These are phyloP conservation scores for Drosophila koepferae DNA, from an alignment of 2,888 invertebrate species.

Conservation along the genomic window DNA sequence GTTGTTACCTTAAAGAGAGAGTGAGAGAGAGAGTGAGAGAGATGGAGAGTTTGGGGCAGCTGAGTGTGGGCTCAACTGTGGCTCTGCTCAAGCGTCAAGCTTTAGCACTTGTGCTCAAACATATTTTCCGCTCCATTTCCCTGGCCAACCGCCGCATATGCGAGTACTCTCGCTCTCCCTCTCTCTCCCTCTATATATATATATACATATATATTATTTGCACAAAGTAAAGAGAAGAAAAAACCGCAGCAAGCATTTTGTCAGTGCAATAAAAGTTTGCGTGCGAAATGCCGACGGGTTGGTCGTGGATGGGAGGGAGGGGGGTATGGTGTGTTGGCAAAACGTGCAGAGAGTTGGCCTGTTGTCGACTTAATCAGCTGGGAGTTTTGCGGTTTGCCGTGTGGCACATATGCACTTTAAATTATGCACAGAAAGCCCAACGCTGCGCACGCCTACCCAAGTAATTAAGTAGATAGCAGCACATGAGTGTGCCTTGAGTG, in stretches of 20 bases:
- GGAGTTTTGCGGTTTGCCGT: slow-evolving; percentile 46
- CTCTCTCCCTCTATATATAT: neutral
- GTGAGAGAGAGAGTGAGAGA: too few relatives aligned
- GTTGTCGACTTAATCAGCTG: slow-evolving; percentile 73
- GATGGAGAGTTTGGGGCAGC: neutral
- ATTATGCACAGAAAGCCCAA: slow-evolving; percentile 67
- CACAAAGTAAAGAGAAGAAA: slow-evolving; percentile 30
- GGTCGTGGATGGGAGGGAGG: neutral
- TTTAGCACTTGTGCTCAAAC: slow-evolving; percentile 52
- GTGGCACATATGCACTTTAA: slow-evolving; percentile 72
- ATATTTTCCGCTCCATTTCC: slow-evolving; percentile 81
- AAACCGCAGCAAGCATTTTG: slow-evolving; percentile 70
- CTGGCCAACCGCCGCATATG: slow-evolving; percentile 39
- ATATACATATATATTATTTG: slow-evolving; percentile 46
- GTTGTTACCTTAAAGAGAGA: slow-evolving; percentile 22
- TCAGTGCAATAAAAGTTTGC: slow-evolving; percentile 81
- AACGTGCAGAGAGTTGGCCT: slow-evolving; percentile 32
- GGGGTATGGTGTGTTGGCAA: neutral
- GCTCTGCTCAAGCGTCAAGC: slow-evolving; percentile 43
- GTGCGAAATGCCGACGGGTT: slow-evolving; percentile 67
- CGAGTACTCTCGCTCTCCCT: neutral
- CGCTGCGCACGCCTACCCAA: slow-evolving; percentile 49
- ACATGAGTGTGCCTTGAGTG: slow-evolving; percentile 1
- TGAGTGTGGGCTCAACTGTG: neutral
- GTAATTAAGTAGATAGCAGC: slow-evolving; percentile 77